Base-by-base conservation (phyloP, 2,797 vertebrate genomes). In the Hippoglossus hippoglossus region DNA sequence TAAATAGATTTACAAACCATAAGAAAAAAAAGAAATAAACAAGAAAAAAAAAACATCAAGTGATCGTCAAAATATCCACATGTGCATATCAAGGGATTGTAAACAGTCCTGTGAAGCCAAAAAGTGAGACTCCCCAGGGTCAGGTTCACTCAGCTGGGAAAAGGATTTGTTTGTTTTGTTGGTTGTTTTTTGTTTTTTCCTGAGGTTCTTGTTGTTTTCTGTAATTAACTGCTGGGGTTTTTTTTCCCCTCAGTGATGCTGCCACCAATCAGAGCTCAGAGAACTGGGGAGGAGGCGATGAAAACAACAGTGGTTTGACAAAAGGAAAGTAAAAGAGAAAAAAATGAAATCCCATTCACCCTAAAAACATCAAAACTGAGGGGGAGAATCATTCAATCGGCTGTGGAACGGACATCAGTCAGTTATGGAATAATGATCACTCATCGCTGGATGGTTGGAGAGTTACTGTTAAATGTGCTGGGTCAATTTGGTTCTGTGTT, bases 1-100 rank as follows among this genome's bases (percentile, higher is more conserved):
- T 94, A 95, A 94, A 95, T 95, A 94, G 92, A 94, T 94, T 95
- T 94, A 95, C 93, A 94, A 94, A 93, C 88, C 90, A 93, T 93
- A 93, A 88, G 79, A 90, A 93, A 92, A 83, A 83, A 80, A 89
- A 84, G 6, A 86, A 88, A 87, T 79, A 90, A 91, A 89, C 41
- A 75, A 87, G 56, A 66, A 79, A 81, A 78, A 58, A 83, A 83
- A 83, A 56, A 83, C 72, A 88, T 89, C 84, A 92, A 89, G 85
- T 92, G 90, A 91, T 93, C 83, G 79, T 92, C 88, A 90, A 92
- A 89, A 85, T 92, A 90, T 89, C 89, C 90, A 90, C 86, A 85
- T 91, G 91, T 92, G 93, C 93, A 93, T 93, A 92, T 89, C 72
- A 89, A 89, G 86, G 87, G 84, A 87, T 90, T 92, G 91, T 93